Conservation (phyloP, 2,888 invertebrate genomes). For the Ceramica pisi region DNA sequence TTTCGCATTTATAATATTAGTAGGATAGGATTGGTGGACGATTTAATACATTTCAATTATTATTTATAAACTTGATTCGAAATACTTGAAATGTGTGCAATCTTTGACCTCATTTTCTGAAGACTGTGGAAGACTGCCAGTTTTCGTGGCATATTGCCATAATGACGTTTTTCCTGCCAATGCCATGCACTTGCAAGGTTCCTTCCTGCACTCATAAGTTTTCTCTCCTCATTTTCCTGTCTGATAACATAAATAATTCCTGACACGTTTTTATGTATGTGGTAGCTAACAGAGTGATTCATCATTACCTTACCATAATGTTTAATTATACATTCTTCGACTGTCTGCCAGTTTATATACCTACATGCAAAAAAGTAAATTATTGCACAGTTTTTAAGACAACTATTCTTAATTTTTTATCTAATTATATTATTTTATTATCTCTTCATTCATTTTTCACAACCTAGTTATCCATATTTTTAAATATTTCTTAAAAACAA, state of each 20-base stretch:
- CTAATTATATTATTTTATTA: too few species aligned
- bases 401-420: too few species aligned
- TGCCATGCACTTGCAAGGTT: constrained; percentile 35
- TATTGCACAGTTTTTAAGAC: too few species aligned
- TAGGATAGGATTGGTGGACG: too few species aligned
- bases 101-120: neutral
- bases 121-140: neutral
- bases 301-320: constrained; percentile 1
- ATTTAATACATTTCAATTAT: too few species aligned
- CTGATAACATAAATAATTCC: constrained; percentile 30
- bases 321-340: neutral
- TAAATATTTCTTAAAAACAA: too few species aligned
- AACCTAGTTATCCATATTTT: too few species aligned
- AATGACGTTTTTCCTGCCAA: constrained; percentile 15
- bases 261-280: constrained; percentile 6
- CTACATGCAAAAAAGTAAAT: too few species aligned
- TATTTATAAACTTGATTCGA: too few species aligned
- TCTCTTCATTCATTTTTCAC: too few species aligned
- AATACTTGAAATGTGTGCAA: neutral
- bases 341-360: neutral
- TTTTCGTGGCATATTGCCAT: constrained; percentile 10
- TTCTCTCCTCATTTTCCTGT: constrained; percentile 51
- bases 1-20: too few species aligned
- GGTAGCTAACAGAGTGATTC: neutral
- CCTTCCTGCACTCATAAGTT: constrained; percentile 37